Conservation (phyloP, 2,888 invertebrate genomes). For the Drosophila merina region DNA sequence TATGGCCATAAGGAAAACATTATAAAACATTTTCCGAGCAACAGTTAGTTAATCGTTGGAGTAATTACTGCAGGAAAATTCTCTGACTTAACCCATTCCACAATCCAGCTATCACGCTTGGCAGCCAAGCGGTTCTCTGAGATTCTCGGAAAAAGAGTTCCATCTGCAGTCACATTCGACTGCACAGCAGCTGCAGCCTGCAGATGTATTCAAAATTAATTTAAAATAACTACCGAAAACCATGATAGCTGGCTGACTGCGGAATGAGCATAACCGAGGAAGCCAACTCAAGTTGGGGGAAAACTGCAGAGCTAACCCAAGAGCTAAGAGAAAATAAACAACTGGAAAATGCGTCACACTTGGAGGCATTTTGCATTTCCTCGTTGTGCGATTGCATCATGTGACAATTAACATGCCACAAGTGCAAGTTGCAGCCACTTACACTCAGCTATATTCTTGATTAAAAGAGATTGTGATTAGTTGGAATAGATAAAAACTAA, state of each 20-base stretch:
- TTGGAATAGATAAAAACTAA: background rate
- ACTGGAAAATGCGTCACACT: conserved; percentile 71
- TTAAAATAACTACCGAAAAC: conserved; percentile 70
- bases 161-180: conserved; percentile 58
- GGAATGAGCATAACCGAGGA: conserved; percentile 9
- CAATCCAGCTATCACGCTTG: background rate
- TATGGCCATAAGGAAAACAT: conserved; percentile 8
- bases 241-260: conserved; percentile 47
- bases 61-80: conserved; percentile 11
- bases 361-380: conserved; percentile 76
- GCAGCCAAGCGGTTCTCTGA: conserved; percentile 31
- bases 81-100: conserved; percentile 1
- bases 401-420: conserved; percentile 76
- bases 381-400: conserved; percentile 75
- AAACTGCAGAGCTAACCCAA: background rate
- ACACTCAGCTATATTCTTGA: background rate
- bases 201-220: conserved; percentile 64
- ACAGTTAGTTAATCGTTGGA: conserved; percentile 33
- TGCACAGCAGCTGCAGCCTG: conserved; percentile 55
- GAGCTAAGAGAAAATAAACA: conserved; percentile 43
- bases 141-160: conserved; percentile 43
- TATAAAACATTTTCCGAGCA: conserved; percentile 8
- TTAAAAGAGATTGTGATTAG: too few relatives aligned
- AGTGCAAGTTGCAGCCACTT: conserved; percentile 44
- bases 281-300: conserved; percentile 20